Percentiles rank a stretch among this genome's conserved stretches.
Conservation (phyloP, 2,888 invertebrate genomes). For the Calliphora vomitoria region DNA sequence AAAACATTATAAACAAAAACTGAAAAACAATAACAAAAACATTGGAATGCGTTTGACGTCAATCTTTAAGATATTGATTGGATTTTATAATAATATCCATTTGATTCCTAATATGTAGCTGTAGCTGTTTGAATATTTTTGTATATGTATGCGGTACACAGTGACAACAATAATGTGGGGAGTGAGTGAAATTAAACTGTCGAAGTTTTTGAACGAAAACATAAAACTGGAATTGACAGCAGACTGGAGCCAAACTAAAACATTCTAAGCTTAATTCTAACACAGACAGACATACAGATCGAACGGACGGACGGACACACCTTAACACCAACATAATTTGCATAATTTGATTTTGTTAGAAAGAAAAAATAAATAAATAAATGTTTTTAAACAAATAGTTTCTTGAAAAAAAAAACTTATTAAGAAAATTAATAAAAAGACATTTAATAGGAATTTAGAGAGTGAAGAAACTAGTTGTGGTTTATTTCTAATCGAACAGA, state of each 20-base stretch:
- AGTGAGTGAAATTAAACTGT: constrained; percentile 34
- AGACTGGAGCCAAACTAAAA: constrained; percentile 62
- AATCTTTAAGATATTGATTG: constrained; percentile 13
- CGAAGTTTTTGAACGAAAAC: constrained; percentile 27
- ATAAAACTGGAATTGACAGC: constrained; percentile 57
- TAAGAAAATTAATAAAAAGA: constrained; percentile 33
- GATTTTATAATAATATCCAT: background rate
- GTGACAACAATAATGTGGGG: constrained; percentile 8
- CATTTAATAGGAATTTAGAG: constrained; percentile 35
- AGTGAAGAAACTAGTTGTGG: constrained; percentile 22
- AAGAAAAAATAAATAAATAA: constrained; percentile 13
- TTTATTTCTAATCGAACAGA: background rate
- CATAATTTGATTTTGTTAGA: constrained; percentile 46
- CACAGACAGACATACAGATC: background rate
- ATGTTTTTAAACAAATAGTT: constrained; percentile 25
- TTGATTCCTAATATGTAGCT: constrained; percentile 4
- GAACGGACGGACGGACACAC: background rate
- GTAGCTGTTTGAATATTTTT: background rate
- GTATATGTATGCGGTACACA: background rate
- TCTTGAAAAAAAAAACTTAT: background rate
- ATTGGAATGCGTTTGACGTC: constrained; percentile 67
- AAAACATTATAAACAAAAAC: background rate
- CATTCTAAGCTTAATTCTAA: constrained; percentile 49
- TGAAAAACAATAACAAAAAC: constrained; percentile 16
- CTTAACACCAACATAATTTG: constrained; percentile 45